Conservation (phyloP, 92 coral and sea anemone genomes). For the Umimayanthus kanabou region DNA sequence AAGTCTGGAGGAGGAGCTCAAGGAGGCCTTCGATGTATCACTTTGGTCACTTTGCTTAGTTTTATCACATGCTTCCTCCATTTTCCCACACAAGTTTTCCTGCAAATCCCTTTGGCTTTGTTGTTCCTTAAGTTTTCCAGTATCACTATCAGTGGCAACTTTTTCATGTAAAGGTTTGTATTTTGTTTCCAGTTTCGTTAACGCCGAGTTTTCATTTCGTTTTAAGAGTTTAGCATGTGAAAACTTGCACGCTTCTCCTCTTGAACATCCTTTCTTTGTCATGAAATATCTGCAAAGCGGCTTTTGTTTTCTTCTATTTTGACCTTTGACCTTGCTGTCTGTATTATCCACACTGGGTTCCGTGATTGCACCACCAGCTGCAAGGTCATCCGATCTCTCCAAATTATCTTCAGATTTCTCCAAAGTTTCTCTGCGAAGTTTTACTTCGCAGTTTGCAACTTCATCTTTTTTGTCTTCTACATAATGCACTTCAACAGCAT, state of each 20-base stretch:
- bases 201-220: not conserved
- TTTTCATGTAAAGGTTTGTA: not conserved
- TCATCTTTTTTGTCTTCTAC: not conserved
- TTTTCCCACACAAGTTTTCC: not conserved
- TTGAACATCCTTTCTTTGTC: constrained; percentile 43
- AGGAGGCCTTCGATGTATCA: not conserved
- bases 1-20: not conserved
- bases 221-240: constrained; percentile 23
- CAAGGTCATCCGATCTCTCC: not conserved
- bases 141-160: not conserved
- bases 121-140: not conserved
- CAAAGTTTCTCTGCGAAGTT: not conserved
- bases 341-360: not conserved
- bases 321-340: not conserved
- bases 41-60: not conserved
- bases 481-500: not conserved
- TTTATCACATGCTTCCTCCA: not conserved
- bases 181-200: not conserved
- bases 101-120: not conserved
- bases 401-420: not conserved
- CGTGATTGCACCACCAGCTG: constrained; percentile 11
- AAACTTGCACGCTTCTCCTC: constrained; percentile 53
- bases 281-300: constrained; percentile 51
- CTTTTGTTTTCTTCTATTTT: not conserved
- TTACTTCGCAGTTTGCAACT: not conserved